These are phyloP conservation scores for Neotoma lepida DNA, from an alignment of 2,113 vertebrate species.

Conservation along the genomic window DNA sequence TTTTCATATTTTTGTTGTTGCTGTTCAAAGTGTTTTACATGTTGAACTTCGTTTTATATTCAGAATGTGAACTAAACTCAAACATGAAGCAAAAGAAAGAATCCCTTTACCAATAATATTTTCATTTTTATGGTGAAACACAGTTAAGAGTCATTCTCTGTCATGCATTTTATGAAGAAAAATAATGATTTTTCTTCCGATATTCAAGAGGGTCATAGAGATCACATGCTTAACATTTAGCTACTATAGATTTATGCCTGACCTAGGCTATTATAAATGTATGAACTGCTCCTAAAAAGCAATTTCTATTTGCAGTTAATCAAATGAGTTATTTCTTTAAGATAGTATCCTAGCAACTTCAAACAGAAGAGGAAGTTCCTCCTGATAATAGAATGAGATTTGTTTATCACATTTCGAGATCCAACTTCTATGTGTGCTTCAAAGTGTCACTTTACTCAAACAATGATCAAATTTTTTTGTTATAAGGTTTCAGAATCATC, in stretches of 20 bases:
- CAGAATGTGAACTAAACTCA: background rate
- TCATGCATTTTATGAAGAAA: slow-evolving; percentile 71
- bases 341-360: slow-evolving; percentile 87
- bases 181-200: slow-evolving; percentile 74
- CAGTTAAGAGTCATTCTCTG: slow-evolving; percentile 54
- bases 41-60: slow-evolving; percentile 28
- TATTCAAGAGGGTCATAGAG: slow-evolving; percentile 79
- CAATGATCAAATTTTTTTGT: slow-evolving; percentile 63
- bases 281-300: slow-evolving; percentile 79
- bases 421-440: slow-evolving; percentile 74
- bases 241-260: slow-evolving; percentile 75
- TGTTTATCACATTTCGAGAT: slow-evolving; percentile 80
- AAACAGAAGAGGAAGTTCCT: slow-evolving; percentile 75
- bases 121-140: slow-evolving; percentile 62
- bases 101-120: background rate
- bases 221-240: slow-evolving; percentile 82
- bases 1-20: slow-evolving; percentile 12
- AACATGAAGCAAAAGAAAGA: slow-evolving; percentile 48
- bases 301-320: slow-evolving; percentile 86
- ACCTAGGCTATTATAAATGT: slow-evolving; percentile 81
- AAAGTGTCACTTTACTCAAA: slow-evolving; percentile 78
- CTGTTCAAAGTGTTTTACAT: slow-evolving; percentile 1
- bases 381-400: slow-evolving; percentile 72
- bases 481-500: slow-evolving; percentile 57
- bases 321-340: slow-evolving; percentile 85